Evolutionary conservation across 2,113 vertebrate genomes (phyloP).

Genomic region (Nothobranchius kuhntae): DNA sequence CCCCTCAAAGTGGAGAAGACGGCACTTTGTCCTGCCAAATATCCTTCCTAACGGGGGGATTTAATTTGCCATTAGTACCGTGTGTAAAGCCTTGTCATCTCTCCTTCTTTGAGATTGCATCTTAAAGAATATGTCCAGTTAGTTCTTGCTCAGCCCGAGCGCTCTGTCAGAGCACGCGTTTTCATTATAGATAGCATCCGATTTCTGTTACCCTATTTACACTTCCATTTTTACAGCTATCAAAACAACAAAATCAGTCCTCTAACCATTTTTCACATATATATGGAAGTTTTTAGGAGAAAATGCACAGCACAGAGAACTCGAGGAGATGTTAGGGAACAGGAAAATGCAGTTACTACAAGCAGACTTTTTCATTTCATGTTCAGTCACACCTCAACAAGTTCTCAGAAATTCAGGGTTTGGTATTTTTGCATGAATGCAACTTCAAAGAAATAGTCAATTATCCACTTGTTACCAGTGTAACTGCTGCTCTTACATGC

Average conservation of each 20-base stretch:
- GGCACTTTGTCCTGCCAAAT: slow-evolving; percentile 73
- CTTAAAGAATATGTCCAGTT: slow-evolving; percentile 79
- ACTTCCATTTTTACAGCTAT: slow-evolving; percentile 92
- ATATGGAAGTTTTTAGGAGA: slow-evolving; percentile 83
- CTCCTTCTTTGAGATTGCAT: slow-evolving; percentile 79
- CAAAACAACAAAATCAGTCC: slow-evolving; percentile 91
- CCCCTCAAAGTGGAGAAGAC: slow-evolving; percentile 62
- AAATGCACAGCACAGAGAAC: slow-evolving; percentile 80
- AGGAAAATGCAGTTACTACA: slow-evolving; percentile 75
- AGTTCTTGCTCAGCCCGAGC: slow-evolving; percentile 79
- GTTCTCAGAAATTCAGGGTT: background rate
- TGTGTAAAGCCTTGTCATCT: slow-evolving; percentile 75
- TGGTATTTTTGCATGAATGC: too few relatives aligned
- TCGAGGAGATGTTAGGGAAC: slow-evolving; percentile 87
- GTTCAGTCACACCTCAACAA: background rate
- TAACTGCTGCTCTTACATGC: slow-evolving; percentile 58
- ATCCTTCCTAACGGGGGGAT: slow-evolving; percentile 73
- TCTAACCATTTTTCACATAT: slow-evolving; percentile 88
- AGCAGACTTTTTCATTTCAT: background rate
- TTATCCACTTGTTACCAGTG: slow-evolving; percentile 9
- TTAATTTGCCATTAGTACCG: slow-evolving; percentile 81
- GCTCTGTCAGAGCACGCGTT: slow-evolving; percentile 90
- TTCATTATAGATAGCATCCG: slow-evolving; percentile 94
- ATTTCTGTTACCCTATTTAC: slow-evolving; percentile 90
- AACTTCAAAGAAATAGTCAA: too few relatives aligned